Conservation (phyloP, 2,113 vertebrate genomes). For the Sciurus niger region DNA sequence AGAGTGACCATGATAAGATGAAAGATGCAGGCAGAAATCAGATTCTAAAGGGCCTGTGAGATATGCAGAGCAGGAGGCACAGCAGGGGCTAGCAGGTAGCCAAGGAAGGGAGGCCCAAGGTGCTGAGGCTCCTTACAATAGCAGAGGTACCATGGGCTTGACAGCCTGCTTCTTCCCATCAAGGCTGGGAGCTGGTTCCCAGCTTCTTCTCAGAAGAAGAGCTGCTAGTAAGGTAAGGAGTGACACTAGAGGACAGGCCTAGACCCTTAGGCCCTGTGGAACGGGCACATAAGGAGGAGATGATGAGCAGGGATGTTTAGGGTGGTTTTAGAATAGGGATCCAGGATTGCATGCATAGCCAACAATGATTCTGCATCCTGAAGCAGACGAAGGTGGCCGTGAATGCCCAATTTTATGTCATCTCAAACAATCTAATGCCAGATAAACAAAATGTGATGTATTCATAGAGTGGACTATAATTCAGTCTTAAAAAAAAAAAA, state of each 20-base stretch:
- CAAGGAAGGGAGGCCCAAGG: accelerated
- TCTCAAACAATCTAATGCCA: neutral
- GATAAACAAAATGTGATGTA: neutral
- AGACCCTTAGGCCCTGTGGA: neutral
- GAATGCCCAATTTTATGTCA: neutral
- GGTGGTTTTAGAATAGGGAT: neutral
- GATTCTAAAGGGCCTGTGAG: neutral
- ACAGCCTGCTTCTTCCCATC: neutral
- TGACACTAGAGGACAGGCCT: neutral
- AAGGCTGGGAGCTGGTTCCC: neutral
- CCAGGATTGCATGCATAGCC: neutral
- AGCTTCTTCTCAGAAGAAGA: neutral
- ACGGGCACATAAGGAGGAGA: accelerated
- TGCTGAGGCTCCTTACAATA: neutral
- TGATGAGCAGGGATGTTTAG: too few relatives aligned
- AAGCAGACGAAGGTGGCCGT: accelerated
- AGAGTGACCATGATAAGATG: neutral
- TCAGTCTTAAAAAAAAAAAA: neutral
- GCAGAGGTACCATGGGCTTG: neutral
- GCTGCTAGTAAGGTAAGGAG: neutral
- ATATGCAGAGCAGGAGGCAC: neutral
- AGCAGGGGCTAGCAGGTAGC: too few relatives aligned
- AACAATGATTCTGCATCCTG: neutral
- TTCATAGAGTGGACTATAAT: neutral
- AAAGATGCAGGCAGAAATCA: neutral